Evolutionary conservation across 2,113 vertebrate genomes (phyloP), one percentile per base, ranked within the genome.

Genomic region (Gallinago jamesoni): DNA sequence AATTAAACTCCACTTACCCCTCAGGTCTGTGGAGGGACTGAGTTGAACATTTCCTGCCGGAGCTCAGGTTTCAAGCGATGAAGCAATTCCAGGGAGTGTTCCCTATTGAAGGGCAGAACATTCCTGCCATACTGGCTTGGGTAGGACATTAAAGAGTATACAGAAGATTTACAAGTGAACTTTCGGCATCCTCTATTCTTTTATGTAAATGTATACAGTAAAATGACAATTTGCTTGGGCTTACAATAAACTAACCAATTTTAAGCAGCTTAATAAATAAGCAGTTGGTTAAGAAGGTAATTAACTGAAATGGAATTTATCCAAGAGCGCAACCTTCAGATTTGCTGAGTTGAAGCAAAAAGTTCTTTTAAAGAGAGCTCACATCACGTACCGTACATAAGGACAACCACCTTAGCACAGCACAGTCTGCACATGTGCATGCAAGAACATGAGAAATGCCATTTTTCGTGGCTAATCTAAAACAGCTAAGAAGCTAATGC

Each of bases 51-150:
- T 74, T 90, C 93, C 83, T 78, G 73, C 83, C 90, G 50, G 19
- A 96, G 93, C 83, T 97, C 93, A 89, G 53, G 76, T 96, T 95
- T 94, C 96, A 96, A 81, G 92, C 0, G 3, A 79, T 95, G 96
- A 97, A 90, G 94, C 90, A 97, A 97, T 81, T 87, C 79, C 39
- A 92, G 92, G 94, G 96, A 95, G 94, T 95, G 96, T 94, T 96
- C 79, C 76, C 90, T 94, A 96, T 81, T 82, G 86, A 92, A 92
- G 79, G 82, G 52, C 87, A 90, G 90, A 96, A 96, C 85, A 72
- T 92, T 96, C 93, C 83, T 78, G 93, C 2, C 87, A 72, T 94
- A 94, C 94, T 96, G 94, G 96, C 94, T 96, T 72, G 83, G 93
- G 72, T 75, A 86, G 76, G 39, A 55, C 90, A 92, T 81, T 87